phyloP scores from a whole-genome alignment of 1,140 invertebrate genomes.

The Pissodes strobi region DNA sequence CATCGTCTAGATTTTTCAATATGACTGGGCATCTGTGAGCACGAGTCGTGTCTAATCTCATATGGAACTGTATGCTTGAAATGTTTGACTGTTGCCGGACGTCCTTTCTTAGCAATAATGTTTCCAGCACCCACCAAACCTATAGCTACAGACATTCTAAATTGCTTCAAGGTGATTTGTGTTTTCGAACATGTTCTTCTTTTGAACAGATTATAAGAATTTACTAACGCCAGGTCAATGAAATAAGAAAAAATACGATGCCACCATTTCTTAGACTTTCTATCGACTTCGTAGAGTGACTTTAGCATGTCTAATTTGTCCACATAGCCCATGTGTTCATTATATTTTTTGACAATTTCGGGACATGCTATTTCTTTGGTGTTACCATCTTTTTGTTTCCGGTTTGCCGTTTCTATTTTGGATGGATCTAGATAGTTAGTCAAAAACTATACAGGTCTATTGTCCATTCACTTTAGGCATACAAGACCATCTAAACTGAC shows the following conservation, averaged over 20 bases:
- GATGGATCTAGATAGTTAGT: constrained; percentile 53
- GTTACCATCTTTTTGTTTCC: constrained; percentile 49
- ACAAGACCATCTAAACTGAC: constrained; percentile 50
- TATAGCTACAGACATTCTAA: constrained; percentile 30
- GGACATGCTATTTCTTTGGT: constrained; percentile 28
- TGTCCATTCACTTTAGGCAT: too few relatives aligned
- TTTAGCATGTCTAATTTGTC: constrained; percentile 54
- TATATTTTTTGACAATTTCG: constrained; percentile 47
- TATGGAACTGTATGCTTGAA: too few relatives aligned
- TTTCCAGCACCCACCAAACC: constrained; percentile 32
- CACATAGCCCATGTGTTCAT: too few relatives aligned
- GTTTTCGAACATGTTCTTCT: constrained; percentile 10
- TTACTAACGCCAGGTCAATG: constrained; percentile 31
- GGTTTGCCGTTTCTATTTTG: constrained; percentile 40
- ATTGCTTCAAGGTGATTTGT: constrained; percentile 19
- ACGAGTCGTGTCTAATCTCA: too few relatives aligned
- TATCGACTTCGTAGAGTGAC: constrained; percentile 47
- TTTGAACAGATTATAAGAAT: constrained; percentile 34
- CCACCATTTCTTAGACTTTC: too few relatives aligned
- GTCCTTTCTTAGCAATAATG: background rate
- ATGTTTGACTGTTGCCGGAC: background rate
- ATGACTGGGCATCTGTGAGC: too few relatives aligned
- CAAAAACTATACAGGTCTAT: constrained; percentile 51
- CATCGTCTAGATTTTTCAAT: background rate
- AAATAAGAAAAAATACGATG: constrained; percentile 41